Evolutionary conservation across 2,113 vertebrate species (phyloP), one percentile per base, ranked within the genome.

Genomic region (Natator depressus): DNA sequence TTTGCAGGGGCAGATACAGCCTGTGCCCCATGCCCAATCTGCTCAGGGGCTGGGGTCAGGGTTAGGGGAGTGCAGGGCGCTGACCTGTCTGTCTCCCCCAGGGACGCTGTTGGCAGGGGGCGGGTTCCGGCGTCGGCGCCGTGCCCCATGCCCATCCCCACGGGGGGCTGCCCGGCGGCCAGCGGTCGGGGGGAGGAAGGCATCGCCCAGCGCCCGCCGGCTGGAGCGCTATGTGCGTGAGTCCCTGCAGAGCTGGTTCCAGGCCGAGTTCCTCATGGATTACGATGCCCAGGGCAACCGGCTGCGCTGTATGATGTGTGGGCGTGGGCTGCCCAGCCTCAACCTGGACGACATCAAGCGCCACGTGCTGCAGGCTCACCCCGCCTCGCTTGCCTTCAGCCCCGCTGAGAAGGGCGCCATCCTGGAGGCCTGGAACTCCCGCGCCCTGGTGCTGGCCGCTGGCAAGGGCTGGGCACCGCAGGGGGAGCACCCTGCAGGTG

Each of bases 211-310:
- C 59, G 83, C 96, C 55, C 96, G 51, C 82, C 95, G 95, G n/a
- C 87, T 98, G 93, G 99, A 99, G 50, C 98, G 98, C 90, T 99
- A 99, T 95, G 98, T 99, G 97, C 99, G 99, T 69, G 98, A 99
- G 94, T 99, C 99, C 29, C 97, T 99, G 96, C 99, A 99, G 76
- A 98, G 98, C 96, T 99, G 99, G 99, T 99, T 99, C 97, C 98
- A 98, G 72, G 98, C 99, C 57, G 99, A 99, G 98, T 99, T 99
- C 97, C 98, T 99, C 96, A 99, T 99, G 99, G 99, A 99, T 97
- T 99, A 99, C n/a, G 99, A 99, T 93, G 98, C 98, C 1, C 98
- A 98, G 95, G 98, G 98, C 0, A 98, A 99, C 89, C 98, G 98
- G 72, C 98, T 99, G 91, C 98, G 99, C 84, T 99, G 99, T 97